These are phyloP conservation scores for Caenorhabditis sp. DNA, from an alignment of 2,888 invertebrate genomes.

Conservation along the genomic window DNA sequence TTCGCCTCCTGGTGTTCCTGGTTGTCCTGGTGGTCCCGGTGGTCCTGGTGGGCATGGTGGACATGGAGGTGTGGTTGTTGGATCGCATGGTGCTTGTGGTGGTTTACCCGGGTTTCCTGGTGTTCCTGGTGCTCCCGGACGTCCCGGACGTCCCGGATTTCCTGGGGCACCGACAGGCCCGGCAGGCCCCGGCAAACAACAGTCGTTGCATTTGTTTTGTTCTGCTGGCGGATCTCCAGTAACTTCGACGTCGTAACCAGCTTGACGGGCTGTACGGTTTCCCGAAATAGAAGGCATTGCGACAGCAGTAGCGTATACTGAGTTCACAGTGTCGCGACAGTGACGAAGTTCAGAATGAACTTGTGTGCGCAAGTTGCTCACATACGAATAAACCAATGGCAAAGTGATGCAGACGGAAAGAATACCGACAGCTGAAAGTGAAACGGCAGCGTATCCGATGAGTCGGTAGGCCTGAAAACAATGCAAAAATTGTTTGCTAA, in stretches of 20 bases:
- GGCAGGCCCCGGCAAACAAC: conserved; percentile 41
- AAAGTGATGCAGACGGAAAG: conserved; percentile 44
- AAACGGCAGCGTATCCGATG: conserved; percentile 45
- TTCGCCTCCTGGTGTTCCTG: conserved; percentile 40
- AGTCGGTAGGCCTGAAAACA: conserved; percentile 42
- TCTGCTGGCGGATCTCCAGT: conserved; percentile 19
- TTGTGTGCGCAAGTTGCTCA: conserved; percentile 34
- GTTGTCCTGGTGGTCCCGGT: conserved; percentile 50
- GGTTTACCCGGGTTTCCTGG: conserved; percentile 53
- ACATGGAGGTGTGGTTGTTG: conserved; percentile 50
- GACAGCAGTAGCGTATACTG: conserved; percentile 39
- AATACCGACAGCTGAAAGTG: conserved; percentile 42
- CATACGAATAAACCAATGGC: conserved; percentile 40
- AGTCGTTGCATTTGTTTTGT: conserved; percentile 33
- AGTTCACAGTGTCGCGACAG: conserved; percentile 40
- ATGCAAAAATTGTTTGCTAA: background rate
- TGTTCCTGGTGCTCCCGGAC: conserved; percentile 49
- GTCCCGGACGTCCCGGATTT: conserved; percentile 33
- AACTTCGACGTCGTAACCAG: conserved; percentile 38
- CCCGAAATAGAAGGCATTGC: conserved; percentile 36
- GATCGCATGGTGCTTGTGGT: conserved; percentile 49
- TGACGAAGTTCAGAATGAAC: conserved; percentile 36
- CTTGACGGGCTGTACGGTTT: conserved; percentile 62
- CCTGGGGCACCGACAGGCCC: conserved; percentile 41
- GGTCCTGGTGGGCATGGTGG: conserved; percentile 53